Evolutionary conservation across 2,888 invertebrate genomes (phyloP), one percentile per base, ranked within the genome.

Genomic region (Parelbella ahira): DNA sequence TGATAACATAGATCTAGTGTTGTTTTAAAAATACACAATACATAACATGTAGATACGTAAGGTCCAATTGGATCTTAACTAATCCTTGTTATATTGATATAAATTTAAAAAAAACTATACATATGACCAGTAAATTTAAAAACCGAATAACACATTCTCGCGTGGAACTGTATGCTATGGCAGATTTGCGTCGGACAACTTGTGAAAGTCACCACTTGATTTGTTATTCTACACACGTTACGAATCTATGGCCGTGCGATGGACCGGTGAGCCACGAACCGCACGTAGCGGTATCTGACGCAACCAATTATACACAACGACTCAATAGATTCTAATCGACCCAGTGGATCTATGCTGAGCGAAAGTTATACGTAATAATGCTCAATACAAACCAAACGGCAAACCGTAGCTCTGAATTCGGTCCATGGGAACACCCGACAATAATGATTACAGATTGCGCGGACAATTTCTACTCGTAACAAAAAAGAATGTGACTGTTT

Each of bases 261-360:
- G 41, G 41, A 62, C 69, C 68, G 69, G 75, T 79, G 76, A 59
- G 68, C 65, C 71, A 72, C 67, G 27, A 41, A 44, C 44, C 49
- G 37, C 51, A 69, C 67, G 62, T 75, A 78, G 71, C 73, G 71
- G 70, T 68, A 67, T 70, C 63, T 83, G 84, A 86, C 76, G 86
- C 74, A 84, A 86, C 77, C 77, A 74, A 82, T 82, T 81, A 79
- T 74, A 72, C 71, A 71, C 63, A 69, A 73, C 71, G 62, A 62
- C 60, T 70, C 69, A 68, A 70, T 72, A 65, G 68, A 60, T 45
- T 19, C 55, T 54, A 60, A 72, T 67, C 62, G 61, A 64, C 58
- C 53, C 53, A 47, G 49, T 49, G 48, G 39, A 50, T 52, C 48
- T 45, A 37, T 28, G 28, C 30, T 10, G 37, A 62, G 73, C 79